Base-by-base conservation (phyloP, 2,113 vertebrate genomes). In the Rhizomys pruinosus region DNA sequence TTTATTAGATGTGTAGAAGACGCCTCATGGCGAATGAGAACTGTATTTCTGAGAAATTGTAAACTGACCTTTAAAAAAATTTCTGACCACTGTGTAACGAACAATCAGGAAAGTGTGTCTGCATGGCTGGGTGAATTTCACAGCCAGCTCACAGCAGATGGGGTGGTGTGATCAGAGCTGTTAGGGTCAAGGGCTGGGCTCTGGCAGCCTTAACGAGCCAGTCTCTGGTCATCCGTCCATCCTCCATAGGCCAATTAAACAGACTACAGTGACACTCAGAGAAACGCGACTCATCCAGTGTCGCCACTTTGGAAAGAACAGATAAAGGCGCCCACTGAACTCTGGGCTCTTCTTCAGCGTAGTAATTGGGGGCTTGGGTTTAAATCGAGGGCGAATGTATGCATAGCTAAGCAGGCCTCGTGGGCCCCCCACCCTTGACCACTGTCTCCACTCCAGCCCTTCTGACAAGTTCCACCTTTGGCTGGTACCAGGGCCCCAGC, bases 31-130 rank as follows among this genome's bases (percentile, higher is more conserved):
- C 19, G 59, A 88, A 55, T 87, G 80, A 64, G 37, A 71, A 13
- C 32, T 73, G 3, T 82, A 8, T 84, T 88, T 78, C 76, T 82
- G 74, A 84, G 90, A 93, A 89, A 27, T 47, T 87, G 22, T 84
- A 71, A 61, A 23, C 57, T 93, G 80, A 92, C 71, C 81, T 66
- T 69, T 37, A 63, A 77, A 89, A 77, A 72, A 59, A 15, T 59
- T 66, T 87, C 61, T 72, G 25, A 17, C 20, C 3, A 12, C 29
- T 47, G 6, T 42, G 13, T 59, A 78, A 71, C 59, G 25, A 52
- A 71, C 61, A 87, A 39, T 64, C 15, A 71, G 55, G 73, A 72
- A 91, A 66, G 29, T 9, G 8, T 15, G 2, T 32, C 27, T n/a
- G 2, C 17, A 4, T 25, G 1, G 3, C 37, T 93, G 55, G 34